Percentiles rank a stretch among this genome's conserved stretches.
phyloP scores from a whole-genome alignment of 2,113 vertebrate genomes.

The Pelvicachromis taeniatus region DNA sequence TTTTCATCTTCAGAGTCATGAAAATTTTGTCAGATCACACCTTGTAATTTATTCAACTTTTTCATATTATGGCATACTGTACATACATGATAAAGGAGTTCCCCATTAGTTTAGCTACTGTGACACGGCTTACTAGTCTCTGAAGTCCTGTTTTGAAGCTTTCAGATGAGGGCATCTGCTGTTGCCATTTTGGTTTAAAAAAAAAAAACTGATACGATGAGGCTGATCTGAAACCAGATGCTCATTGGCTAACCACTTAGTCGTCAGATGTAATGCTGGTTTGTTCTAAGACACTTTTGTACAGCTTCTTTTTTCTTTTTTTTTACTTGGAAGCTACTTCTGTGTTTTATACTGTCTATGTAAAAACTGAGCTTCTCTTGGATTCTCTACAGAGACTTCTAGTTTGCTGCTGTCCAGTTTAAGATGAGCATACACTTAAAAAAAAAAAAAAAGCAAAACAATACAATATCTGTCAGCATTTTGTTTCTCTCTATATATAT shows the following conservation, averaged over 20 bases:
- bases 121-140: no score
- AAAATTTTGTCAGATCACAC: background rate
- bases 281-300: background rate
- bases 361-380: background rate
- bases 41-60: background rate
- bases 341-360: background rate
- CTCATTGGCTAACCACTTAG: no score
- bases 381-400: background rate
- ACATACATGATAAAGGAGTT: background rate
- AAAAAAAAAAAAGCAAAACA: no score
- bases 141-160: no score
- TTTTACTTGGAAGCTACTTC: background rate
- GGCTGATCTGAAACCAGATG: no score
- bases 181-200: no score
- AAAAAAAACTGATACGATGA: no score
- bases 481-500: background rate
- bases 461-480: background rate
- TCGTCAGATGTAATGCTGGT: no score
- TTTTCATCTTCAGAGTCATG: background rate
- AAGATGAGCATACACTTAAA: background rate
- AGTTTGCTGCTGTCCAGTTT: background rate
- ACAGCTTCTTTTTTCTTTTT: rapidly evolving
- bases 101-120: background rate
- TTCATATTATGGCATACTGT: background rate
- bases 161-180: no score